Base-by-base conservation (phyloP, 2,888 invertebrate species). In the Helobdella robusta region DNA sequence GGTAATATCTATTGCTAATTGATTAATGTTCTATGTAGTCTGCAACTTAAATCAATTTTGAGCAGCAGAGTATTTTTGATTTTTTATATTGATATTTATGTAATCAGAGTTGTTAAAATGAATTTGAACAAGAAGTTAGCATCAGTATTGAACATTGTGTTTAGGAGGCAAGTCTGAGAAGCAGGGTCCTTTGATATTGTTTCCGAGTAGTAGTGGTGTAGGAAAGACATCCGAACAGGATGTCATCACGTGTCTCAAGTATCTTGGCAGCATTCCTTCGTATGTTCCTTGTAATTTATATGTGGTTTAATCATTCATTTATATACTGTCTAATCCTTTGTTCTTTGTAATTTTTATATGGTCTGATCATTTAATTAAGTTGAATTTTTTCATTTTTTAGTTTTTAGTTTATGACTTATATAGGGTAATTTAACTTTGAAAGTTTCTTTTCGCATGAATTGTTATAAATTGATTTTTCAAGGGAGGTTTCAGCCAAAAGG, bases 221-320 rank as follows among this genome's bases (percentile, higher is more conserved):
- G n/a, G 32, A 30, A 30, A 28, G 32, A 28, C 28, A 30, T 30
- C 56, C 28, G 56, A 56, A 56, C 4, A 20, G 8, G 62, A 62
- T 34, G 50, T 62, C 20, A 32, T 62, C 1, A 28, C 23, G n/a
- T 44, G 44, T 25, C 44, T 62, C 32, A 50, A 44, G 20, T 62
- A 62, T 50, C 50, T 62, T 6, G 62, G 62, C 1, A 62, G 50
- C 50, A 50, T 62, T 25, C 62, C 62, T 5, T 50, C 50, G 62
- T 62, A 8, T 6, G 30, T 50, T 8, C 23, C 6, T 6, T 6
- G n/a, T 6, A 23, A 23, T 50, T n/a, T 15, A 40, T 40, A 15
- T n/a, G 15, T 11, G 11, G 44, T 15, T 40, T 40, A 15, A 11
- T 40, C 44, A 15, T 40, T 40, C 11, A n/a, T n/a, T 40, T 15